Base-by-base conservation (phyloP, 2,797 vertebrate species). In the Cottoperca gobio region DNA sequence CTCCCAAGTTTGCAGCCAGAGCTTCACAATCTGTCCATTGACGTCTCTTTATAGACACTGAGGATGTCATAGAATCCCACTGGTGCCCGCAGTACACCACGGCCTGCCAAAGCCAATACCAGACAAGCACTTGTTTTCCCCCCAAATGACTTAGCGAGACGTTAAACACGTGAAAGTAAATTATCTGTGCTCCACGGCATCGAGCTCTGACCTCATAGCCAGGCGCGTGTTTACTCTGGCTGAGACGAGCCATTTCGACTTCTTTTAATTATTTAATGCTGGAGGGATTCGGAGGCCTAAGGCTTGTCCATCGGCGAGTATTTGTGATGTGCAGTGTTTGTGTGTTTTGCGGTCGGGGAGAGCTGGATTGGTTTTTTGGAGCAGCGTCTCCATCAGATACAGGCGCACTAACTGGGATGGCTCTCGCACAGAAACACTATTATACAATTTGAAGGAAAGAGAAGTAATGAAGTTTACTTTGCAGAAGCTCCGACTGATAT, bases 121-220 rank as follows among this genome's bases (percentile, higher is more conserved):
- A 95, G 86, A 85, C 89, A 68, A 94, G 93, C 91, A 84, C 94
- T 95, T 89, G 76, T 54, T 94, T 92, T 93, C 93, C 94, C 95
- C 72, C 77, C 60, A 66, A 85, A 94, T 78, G 93, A 91, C 88
- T 95, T 94, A 86, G 91, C 82, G 90, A 94, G 91, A 95, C 92
- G 70, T 95, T 95, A 95, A 96, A 96, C 95, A 93, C 91, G 93
- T 95, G 93, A 94, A 94, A 94, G 95, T 94, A 94, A 96, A 96
- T 96, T 93, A 95, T 96, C 95, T 96, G 95, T 92, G 94, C 95
- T 96, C 93, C 89, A 78, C 92, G 83, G 94, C 94, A 92, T 94
- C 93, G 91, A 89, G 93, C 95, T 95, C 94, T 96, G 95, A 96
- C 94, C 94, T 95, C 94, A 96, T 95, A 93, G 95, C 90, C 86